Evolutionary conservation across 2,113 vertebrate species (phyloP).

Genomic region (Carlito syrichta): DNA sequence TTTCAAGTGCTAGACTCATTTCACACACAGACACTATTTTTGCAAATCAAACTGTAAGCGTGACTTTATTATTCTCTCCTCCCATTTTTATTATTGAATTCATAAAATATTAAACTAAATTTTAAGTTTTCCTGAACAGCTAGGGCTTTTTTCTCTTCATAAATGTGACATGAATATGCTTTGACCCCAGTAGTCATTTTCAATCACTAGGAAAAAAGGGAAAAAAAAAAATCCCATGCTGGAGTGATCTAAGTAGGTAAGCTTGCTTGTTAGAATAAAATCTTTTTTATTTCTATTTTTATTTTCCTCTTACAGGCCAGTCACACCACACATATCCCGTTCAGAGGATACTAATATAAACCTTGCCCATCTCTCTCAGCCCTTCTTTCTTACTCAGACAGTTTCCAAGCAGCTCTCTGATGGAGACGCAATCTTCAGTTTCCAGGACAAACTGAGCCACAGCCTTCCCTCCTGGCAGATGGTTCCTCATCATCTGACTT

Average conservation of each 20-base stretch:
- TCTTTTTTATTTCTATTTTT: too few relatives aligned
- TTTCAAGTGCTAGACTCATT: not conserved
- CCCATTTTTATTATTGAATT: not conserved
- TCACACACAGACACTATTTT: constrained; percentile 9
- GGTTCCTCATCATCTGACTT: constrained; percentile 13
- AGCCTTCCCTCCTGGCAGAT: not conserved
- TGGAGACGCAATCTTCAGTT: constrained; percentile 65
- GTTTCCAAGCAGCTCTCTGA: constrained; percentile 68
- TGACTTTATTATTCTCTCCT: constrained; percentile 25
- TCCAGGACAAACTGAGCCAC: constrained; percentile 65
- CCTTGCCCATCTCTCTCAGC: constrained; percentile 51
- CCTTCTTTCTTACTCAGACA: constrained; percentile 52
- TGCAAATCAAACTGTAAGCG: constrained; percentile 1
- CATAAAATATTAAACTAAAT: not conserved
- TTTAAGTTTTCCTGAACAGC: not conserved
- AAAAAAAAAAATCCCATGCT: not conserved
- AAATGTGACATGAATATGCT: not conserved
- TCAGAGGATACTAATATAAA: constrained; percentile 75
- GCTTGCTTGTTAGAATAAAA: not conserved
- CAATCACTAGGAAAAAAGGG: not conserved
- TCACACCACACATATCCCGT: not conserved
- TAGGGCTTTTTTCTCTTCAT: not conserved
- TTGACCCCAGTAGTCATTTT: constrained; percentile 5
- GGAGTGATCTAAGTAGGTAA: not conserved
- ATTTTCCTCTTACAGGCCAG: not conserved